Conservation (phyloP, 2,888 invertebrate species). For the Drosophila anomalata region DNA sequence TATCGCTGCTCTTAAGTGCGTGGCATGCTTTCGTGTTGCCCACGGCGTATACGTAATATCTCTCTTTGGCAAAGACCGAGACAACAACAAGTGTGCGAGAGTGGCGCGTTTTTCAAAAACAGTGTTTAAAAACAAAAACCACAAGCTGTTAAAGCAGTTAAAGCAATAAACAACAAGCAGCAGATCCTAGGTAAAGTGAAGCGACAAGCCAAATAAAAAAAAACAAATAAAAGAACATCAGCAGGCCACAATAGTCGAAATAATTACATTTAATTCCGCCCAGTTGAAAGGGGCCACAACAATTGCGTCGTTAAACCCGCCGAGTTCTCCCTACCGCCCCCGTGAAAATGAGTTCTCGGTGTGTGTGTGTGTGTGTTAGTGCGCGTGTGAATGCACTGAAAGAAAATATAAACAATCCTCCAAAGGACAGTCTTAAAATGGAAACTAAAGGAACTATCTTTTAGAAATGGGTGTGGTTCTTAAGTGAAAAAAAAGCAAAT, state of each 20-base stretch:
- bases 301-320: slow-evolving; percentile 37
- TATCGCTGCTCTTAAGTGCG: slow-evolving; percentile 35
- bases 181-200: slow-evolving; percentile 17
- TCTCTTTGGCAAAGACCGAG: slow-evolving; percentile 1
- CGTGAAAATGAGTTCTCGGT: slow-evolving; percentile 9
- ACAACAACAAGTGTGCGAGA: slow-evolving; percentile 27
- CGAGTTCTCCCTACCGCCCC: slow-evolving; percentile 2
- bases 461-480: background rate
- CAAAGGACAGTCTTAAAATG: background rate
- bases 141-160: slow-evolving; percentile 8
- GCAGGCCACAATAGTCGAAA: slow-evolving; percentile 5
- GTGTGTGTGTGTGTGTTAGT: slow-evolving; percentile 10
- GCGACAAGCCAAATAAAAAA: slow-evolving; percentile 1
- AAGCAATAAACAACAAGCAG: background rate
- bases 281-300: slow-evolving; percentile 22
- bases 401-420: background rate
- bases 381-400: slow-evolving; percentile 13
- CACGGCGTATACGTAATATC: slow-evolving; percentile 41
- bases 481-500: background rate
- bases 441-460: background rate
- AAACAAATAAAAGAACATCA: background rate
- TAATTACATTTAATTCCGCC: slow-evolving; percentile 31
- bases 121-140: slow-evolving; percentile 19
- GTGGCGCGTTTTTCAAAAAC: slow-evolving; percentile 34
- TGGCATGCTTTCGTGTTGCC: slow-evolving; percentile 21